These are phyloP conservation scores for Macaca mulatta DNA, from an alignment of 2,113 vertebrate species.

Conservation along the genomic window DNA sequence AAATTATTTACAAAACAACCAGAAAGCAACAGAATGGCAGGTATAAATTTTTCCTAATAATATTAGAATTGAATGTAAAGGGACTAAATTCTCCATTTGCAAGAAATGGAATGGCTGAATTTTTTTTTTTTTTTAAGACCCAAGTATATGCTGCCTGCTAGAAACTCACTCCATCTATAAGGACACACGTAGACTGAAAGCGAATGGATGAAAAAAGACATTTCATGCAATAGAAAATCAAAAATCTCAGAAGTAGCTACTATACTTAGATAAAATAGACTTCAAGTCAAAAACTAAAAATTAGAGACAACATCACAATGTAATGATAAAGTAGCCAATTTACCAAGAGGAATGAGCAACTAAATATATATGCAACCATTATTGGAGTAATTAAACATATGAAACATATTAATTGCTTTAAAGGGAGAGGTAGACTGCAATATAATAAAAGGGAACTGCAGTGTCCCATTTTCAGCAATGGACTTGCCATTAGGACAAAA, in stretches of 20 bases:
- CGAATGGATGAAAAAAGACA: background rate
- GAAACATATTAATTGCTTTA: background rate
- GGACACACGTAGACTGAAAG: background rate
- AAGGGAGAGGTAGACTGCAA: background rate
- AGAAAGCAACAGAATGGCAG: background rate
- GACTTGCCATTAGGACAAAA: background rate
- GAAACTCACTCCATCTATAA: background rate
- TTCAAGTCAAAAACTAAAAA: background rate
- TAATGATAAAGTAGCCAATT: background rate
- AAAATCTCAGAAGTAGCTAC: background rate
- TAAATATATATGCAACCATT: background rate
- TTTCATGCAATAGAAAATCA: background rate
- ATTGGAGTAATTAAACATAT: background rate
- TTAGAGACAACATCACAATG: background rate
- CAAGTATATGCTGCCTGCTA: background rate
- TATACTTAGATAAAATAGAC: background rate
- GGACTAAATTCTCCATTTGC: background rate
- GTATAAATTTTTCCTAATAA: background rate
- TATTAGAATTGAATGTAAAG: background rate
- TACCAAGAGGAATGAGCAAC: background rate
- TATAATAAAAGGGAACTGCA: background rate
- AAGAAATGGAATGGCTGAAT: background rate
- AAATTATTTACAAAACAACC: background rate
- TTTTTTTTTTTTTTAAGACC: background rate
- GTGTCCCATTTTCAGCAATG: background rate